Evolutionary conservation across 2,888 invertebrate species (phyloP), one percentile per base, ranked within the genome.

Genomic region (Melieria picta): DNA sequence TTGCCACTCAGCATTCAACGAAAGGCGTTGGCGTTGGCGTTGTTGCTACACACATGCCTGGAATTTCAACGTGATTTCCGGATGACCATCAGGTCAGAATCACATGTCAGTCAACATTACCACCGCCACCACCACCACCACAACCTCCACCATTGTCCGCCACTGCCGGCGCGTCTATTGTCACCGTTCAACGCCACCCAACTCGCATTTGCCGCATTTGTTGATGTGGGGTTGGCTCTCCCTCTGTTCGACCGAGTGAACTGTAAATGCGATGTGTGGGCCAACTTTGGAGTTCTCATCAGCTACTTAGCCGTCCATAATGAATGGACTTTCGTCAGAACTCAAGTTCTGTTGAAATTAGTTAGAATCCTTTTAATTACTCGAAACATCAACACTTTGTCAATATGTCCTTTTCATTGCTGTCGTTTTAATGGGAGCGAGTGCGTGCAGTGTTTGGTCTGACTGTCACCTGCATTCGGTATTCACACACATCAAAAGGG

Each of bases 351-450:
- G 76, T 60, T 70, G 77, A 77, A 84, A 85, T 84, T 83, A 84
- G 83, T 83, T 80, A 78, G 79, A 80, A 82, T 82, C 80, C 81
- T 80, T 84, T 85, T 85, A 85, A 85, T 85, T 85, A 85, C 85
- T 80, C 71, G 72, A 75, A 80, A 77, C 78, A 83, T 85, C 84
- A 85, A 81, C 85, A 85, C 85, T 83, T 84, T 81, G 76, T 74
- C 76, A 75, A 82, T 77, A 78, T 82, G 81, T 75, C 76, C 74
- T 73, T 79, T 79, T 80, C 78, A 79, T 78, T 79, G 79, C 30
- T 30, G 30, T 30, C 30, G 30, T 30, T 30, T 30, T 30, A 30
- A 30, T 30, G 80, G 80, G 79, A 79, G 58, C 55, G 71, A 43
- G 48, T 48, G 57, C 61, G 62, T 71, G 30, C 30, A 30, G 30